Evolutionary conservation across 1,140 invertebrate genomes (phyloP).

Genomic region (Propsilocerus akamusi): DNA sequence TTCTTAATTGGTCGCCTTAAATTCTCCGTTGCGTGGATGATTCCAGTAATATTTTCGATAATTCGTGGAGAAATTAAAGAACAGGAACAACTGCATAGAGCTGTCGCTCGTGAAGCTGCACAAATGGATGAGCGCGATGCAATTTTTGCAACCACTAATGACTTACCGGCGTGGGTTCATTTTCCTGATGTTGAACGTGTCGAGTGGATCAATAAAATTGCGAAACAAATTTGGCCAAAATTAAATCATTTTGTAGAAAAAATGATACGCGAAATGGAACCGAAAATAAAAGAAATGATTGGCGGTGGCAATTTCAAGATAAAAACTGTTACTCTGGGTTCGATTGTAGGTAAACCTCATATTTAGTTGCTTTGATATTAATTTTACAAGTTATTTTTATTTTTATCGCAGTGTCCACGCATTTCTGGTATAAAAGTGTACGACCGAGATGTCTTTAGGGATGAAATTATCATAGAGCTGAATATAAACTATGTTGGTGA

Average conservation of each 20-base stretch:
- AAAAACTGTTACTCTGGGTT: not conserved
- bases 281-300: not conserved
- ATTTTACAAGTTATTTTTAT: not conserved
- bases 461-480: not conserved
- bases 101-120: not conserved
- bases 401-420: not conserved
- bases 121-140: not conserved
- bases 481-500: not conserved
- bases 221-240: slow-evolving; percentile 11
- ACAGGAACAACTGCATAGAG: not conserved
- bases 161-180: slow-evolving; percentile 7
- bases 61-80: not conserved
- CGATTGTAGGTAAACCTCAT: not conserved
- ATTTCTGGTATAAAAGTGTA: not conserved
- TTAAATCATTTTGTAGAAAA: slow-evolving; percentile 8
- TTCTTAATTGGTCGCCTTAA: not conserved
- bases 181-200: slow-evolving; percentile 13
- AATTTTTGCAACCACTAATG: not conserved
- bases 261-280: not conserved
- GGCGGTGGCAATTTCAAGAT: not conserved
- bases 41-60: not conserved
- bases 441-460: not conserved
- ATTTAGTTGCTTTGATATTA: not conserved
- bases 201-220: slow-evolving; percentile 13
- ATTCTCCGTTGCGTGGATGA: not conserved